These are phyloP conservation scores for Archaeoteleia sp. DNA, from an alignment of 2,888 invertebrate species.

Conservation along the genomic window DNA sequence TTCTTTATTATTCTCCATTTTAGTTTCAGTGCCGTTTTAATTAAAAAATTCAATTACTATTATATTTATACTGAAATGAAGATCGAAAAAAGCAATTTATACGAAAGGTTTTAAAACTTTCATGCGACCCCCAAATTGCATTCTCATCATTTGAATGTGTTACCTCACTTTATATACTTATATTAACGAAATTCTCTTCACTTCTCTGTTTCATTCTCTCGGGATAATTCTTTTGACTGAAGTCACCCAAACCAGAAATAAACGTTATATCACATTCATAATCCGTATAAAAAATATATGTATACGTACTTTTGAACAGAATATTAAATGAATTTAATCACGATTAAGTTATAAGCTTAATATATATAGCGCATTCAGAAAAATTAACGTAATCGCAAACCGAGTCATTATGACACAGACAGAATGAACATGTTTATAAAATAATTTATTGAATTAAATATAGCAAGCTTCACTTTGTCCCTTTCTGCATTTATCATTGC, in stretches of 20 bases:
- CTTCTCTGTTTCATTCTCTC: constrained; percentile 25
- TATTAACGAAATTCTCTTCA: constrained; percentile 32
- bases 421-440: too few relatives aligned
- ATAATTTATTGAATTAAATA: too few relatives aligned
- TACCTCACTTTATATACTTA: constrained; percentile 25
- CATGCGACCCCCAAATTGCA: constrained; percentile 31
- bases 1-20: constrained; percentile 44
- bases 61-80: constrained; percentile 35
- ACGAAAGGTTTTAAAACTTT: constrained; percentile 38
- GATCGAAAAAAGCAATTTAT: constrained; percentile 44
- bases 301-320: too few relatives aligned
- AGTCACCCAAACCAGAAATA: constrained; percentile 32
- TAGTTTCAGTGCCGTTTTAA: constrained; percentile 38
- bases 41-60: constrained; percentile 44
- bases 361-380: too few relatives aligned
- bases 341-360: too few relatives aligned
- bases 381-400: too few relatives aligned
- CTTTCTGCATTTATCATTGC: too few relatives aligned
- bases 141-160: constrained; percentile 25
- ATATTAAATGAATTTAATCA: too few relatives aligned
- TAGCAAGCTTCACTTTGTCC: too few relatives aligned
- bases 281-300: too few relatives aligned
- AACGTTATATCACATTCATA: too few relatives aligned
- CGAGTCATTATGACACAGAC: too few relatives aligned
- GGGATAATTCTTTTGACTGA: constrained; percentile 16